Conservation (phyloP, 1,140 invertebrate species). For the Anastrepha ludens region DNA sequence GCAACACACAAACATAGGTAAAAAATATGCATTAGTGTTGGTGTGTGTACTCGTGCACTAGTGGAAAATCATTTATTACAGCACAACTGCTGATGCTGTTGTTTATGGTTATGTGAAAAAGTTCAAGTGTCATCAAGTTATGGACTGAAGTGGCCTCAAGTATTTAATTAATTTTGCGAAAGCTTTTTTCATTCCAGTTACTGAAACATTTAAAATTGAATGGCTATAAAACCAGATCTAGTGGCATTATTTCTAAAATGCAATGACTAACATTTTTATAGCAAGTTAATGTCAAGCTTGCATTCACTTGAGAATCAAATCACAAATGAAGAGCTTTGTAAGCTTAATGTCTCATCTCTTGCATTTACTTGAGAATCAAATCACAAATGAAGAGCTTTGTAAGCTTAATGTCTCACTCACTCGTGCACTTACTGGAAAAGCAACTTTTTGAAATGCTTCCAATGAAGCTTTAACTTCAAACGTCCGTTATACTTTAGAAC, state of each 20-base stretch:
- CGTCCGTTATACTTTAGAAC: too few relatives aligned
- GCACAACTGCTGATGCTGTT: slow-evolving; percentile 1
- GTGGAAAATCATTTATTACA: background rate
- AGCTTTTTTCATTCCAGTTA: slow-evolving; percentile 38
- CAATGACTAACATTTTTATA: background rate
- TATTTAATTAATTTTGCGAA: slow-evolving; percentile 37
- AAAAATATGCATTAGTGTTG: background rate
- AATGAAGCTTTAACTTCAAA: too few relatives aligned
- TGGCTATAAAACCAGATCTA: background rate
- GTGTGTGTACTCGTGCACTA: background rate
- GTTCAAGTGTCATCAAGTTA: slow-evolving; percentile 1
- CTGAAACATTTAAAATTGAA: background rate
- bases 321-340: too few relatives aligned
- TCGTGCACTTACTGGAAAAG: too few relatives aligned
- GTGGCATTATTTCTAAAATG: background rate
- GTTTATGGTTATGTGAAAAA: slow-evolving; percentile 11
- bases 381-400: too few relatives aligned
- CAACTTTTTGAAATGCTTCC: too few relatives aligned
- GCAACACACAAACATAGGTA: background rate
- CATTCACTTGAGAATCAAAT: too few relatives aligned
- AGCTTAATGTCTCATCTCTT: too few relatives aligned
- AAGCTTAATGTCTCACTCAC: too few relatives aligned
- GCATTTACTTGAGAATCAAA: too few relatives aligned
- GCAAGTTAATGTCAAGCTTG: background rate
- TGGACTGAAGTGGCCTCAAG: background rate